Conservation (phyloP, 2,888 invertebrate genomes). For the Bellardia pandia region DNA sequence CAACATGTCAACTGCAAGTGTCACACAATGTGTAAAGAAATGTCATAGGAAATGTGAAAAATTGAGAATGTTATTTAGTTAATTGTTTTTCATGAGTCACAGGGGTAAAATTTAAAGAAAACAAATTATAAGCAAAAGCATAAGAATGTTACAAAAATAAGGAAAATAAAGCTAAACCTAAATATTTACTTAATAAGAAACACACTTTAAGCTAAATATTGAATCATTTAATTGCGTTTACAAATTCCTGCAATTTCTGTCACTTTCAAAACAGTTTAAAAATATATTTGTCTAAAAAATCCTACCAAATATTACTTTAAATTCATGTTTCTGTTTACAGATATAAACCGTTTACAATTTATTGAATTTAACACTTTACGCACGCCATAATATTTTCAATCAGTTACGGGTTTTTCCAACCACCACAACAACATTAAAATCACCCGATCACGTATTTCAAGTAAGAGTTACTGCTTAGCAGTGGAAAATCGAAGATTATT, state of each 20-base stretch:
- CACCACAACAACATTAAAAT: background rate
- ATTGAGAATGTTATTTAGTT: constrained; percentile 23
- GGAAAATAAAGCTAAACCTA: no score
- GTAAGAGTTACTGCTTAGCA: constrained; percentile 9
- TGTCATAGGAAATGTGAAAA: background rate
- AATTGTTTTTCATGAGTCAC: background rate
- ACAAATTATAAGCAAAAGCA: no score
- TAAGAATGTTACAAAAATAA: no score
- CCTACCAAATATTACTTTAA: no score
- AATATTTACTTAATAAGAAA: no score
- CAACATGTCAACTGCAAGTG: constrained; percentile 42
- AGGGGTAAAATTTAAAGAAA: background rate
- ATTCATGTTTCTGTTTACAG: no score
- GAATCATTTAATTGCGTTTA: no score
- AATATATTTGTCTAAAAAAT: no score
- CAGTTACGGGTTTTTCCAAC: background rate
- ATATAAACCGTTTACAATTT: background rate
- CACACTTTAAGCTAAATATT: no score
- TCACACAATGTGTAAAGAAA: constrained; percentile 19
- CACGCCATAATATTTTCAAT: background rate
- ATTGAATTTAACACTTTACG: constrained; percentile 5
- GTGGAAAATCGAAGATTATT: constrained; percentile 32
- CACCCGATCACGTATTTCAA: constrained; percentile 18
- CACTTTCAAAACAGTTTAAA: no score
- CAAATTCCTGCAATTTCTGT: no score